These are phyloP conservation scores for Rutpela maculata DNA, from an alignment of 2,888 invertebrate genomes.

Conservation along the genomic window DNA sequence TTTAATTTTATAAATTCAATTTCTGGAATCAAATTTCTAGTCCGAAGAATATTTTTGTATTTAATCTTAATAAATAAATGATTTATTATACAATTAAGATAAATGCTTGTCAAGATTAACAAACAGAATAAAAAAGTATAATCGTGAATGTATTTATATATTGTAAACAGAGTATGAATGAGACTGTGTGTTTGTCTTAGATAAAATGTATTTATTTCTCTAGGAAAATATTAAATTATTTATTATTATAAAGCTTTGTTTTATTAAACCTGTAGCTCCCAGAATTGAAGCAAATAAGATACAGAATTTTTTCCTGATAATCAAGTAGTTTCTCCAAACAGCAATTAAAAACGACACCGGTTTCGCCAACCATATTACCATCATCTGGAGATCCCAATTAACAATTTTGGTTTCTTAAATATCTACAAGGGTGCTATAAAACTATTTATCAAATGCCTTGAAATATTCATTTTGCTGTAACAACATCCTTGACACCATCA, in stretches of 20 bases:
- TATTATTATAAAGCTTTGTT: conserved; percentile 62
- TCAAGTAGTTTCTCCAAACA: no score
- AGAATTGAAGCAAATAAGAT: no score
- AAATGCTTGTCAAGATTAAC: conserved; percentile 57
- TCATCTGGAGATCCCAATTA: no score
- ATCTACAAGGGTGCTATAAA: no score
- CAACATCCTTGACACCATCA: no score
- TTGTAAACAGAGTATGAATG: conserved; percentile 62
- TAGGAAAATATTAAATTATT: conserved; percentile 72
- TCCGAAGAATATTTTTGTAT: conserved; percentile 27
- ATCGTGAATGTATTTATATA: conserved; percentile 65
- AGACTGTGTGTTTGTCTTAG: conserved; percentile 60
- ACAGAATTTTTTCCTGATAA: no score
- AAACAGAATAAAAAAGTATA: conserved; percentile 62
- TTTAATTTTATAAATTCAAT: conserved; percentile 29
- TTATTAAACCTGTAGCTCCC: conserved; percentile 27
- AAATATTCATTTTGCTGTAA: no score
- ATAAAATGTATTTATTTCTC: conserved; percentile 71
- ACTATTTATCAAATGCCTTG: no score
- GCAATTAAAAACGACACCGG: no score
- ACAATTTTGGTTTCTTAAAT: no score
- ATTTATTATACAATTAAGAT: conserved; percentile 32
- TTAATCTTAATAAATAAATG: conserved; percentile 27
- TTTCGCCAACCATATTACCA: no score
- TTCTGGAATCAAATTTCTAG: conserved; percentile 38